Base-by-base conservation (phyloP, 2,888 invertebrate species). In the Lasiommata megera region DNA sequence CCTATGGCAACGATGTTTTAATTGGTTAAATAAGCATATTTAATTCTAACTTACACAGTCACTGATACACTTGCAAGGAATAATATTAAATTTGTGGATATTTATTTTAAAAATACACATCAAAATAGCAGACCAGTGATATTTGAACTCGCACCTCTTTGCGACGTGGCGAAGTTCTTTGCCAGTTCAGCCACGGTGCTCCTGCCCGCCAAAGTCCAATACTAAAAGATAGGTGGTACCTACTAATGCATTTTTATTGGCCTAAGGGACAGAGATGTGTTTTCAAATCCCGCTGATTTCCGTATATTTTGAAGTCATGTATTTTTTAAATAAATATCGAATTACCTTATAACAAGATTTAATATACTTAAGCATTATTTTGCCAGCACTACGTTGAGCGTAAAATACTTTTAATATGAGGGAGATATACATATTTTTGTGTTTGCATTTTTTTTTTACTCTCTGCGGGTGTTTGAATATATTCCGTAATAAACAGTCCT, bases 1-100 rank as follows among this genome's bases (percentile, higher is more conserved):
- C 88, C 88, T 88, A 88, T 82, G 83, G 87, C 86, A 88, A 88
- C 71, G 85, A 87, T 72, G 83, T 80, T 76, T 37, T 65, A 82
- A 85, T 84, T 77, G 82, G 82, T 87, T 87, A 84, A 79, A 76
- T 76, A 74, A 72, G 70, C 71, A 72, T 14, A 41, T 74, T 73
- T 71, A 34, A 44, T 44, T 8, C 28, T 23, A 23, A 23, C 23
- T 23, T 23, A 23, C 5, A 23, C 5, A 23, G 5, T 23, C 5
- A 23, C 23, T 23, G n/a, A n/a, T 23, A 23, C 2, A 23, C 5
- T 5, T 23, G 23, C 5, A 3, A 3, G 23, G 5, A 23, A 23
- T 23, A n/a, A n/a, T n/a, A n/a, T n/a, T n/a, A n/a, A n/a, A n/a
- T n/a, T n/a, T n/a, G n/a, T n/a, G n/a, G n/a, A n/a, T n/a, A n/a